These are phyloP conservation scores for Hylyphantes graminicola DNA, from an alignment of 1,140 invertebrate species.

Conservation along the genomic window DNA sequence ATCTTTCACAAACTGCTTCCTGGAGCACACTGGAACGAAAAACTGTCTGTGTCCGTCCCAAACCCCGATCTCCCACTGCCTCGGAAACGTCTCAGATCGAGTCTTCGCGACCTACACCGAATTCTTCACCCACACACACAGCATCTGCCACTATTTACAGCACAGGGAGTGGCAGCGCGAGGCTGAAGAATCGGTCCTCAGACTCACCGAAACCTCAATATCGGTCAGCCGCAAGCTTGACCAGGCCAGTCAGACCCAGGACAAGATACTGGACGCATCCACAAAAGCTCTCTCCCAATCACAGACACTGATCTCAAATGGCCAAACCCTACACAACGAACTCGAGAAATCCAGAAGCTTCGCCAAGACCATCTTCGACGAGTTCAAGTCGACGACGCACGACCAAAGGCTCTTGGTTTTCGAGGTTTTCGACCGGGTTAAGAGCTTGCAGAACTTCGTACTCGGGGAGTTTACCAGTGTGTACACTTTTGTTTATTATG, in stretches of 20 bases:
- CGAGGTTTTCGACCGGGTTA: conserved; percentile 73
- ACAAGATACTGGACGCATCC: conserved; percentile 70
- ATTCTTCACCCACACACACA: conserved; percentile 78
- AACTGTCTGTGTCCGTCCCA: conserved; percentile 71
- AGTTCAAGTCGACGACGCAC: conserved; percentile 71
- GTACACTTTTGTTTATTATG: conserved; percentile 73
- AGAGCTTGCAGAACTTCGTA: conserved; percentile 70
- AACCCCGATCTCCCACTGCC: conserved; percentile 69
- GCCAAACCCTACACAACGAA: conserved; percentile 68
- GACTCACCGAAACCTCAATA: conserved; percentile 68
- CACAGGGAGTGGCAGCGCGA: conserved; percentile 76
- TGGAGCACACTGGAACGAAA: conserved; percentile 73
- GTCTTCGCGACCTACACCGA: conserved; percentile 75
- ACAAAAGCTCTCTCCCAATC: conserved; percentile 73
- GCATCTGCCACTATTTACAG: conserved; percentile 77
- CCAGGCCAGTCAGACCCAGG: conserved; percentile 67
- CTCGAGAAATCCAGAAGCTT: conserved; percentile 68
- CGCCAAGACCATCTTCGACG: conserved; percentile 70
- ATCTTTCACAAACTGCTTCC: conserved; percentile 76
- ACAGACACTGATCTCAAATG: conserved; percentile 70
- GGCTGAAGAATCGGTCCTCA: conserved; percentile 73
- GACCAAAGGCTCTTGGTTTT: conserved; percentile 72
- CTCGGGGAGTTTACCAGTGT: conserved; percentile 74
- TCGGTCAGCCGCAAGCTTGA: conserved; percentile 71
- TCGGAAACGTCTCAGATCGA: conserved; percentile 72